These are phyloP conservation scores for Synergus umbraculus DNA, from an alignment of 2,888 invertebrate species.

Conservation along the genomic window DNA sequence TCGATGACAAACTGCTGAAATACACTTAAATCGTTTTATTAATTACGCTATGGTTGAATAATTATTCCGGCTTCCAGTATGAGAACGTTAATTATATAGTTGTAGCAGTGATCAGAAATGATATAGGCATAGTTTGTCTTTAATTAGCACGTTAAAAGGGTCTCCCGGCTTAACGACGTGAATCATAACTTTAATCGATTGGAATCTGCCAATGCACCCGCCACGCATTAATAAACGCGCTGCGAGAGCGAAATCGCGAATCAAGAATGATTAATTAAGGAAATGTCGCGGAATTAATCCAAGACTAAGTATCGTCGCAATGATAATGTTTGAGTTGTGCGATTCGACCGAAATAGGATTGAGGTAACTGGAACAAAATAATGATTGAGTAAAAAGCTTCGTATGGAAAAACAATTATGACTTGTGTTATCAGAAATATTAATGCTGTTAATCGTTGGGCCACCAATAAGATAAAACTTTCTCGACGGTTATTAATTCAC, in stretches of 20 bases:
- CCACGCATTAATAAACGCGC: slow-evolving; percentile 30
- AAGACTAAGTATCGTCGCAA: slow-evolving; percentile 28
- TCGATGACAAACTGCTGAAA: slow-evolving; percentile 20
- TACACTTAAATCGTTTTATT: slow-evolving; percentile 28
- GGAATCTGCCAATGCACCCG: slow-evolving; percentile 44
- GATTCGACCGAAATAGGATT: slow-evolving; percentile 18
- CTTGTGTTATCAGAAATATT: neutral
- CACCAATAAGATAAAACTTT: too few species aligned
- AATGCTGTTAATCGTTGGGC: neutral
- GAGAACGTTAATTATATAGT: slow-evolving; percentile 51
- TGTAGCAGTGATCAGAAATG: slow-evolving; percentile 50
- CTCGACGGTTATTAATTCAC: too few species aligned
- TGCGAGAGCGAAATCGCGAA: slow-evolving; percentile 34
- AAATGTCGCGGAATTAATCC: slow-evolving; percentile 38
- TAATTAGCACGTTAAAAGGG: slow-evolving; percentile 56
- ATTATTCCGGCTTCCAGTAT: slow-evolving; percentile 3
- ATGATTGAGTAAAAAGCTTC: neutral
- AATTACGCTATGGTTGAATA: slow-evolving; percentile 14
- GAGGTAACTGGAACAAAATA: slow-evolving; percentile 24
- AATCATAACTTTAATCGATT: slow-evolving; percentile 55
- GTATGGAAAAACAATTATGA: neutral
- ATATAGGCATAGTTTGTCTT: slow-evolving; percentile 49
- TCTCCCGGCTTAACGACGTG: slow-evolving; percentile 50
- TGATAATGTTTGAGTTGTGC: neutral
- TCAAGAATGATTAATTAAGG: slow-evolving; percentile 42